A percentile compares a stretch with the other conserved stretches of the same genome.
Conservation (phyloP, 64 coral and sea anemone species). For the Trachythela sp. region DNA sequence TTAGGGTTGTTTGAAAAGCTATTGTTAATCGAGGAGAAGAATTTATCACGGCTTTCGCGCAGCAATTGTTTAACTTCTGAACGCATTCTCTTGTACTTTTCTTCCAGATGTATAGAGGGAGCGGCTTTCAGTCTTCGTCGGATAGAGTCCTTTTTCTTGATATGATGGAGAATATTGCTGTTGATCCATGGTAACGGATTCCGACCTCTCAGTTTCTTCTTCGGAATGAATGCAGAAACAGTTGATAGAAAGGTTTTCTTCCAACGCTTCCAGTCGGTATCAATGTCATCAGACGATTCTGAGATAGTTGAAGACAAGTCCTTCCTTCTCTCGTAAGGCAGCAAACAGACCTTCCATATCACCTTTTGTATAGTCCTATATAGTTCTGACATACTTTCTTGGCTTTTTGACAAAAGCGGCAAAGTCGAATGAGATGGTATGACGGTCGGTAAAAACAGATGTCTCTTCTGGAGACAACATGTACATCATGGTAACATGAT, state of each 20-base stretch:
- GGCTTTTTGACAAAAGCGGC: constrained; percentile 26
- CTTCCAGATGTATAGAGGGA: constrained; percentile 26
- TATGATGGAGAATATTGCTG: constrained; percentile 41
- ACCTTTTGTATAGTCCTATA: constrained; percentile 44
- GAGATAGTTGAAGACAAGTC: constrained; percentile 23
- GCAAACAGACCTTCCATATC: constrained; percentile 44
- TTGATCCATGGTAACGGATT: constrained; percentile 54
- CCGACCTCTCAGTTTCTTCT: constrained; percentile 42
- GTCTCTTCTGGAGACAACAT: background rate
- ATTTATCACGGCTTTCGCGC: background rate
- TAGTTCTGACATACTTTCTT: background rate
- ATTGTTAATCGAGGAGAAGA: background rate
- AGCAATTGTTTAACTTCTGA: background rate
- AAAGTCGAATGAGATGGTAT: background rate
- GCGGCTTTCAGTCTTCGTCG: constrained; percentile 33
- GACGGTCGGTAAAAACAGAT: background rate
- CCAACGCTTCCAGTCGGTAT: constrained; percentile 44
- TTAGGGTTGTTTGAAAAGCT: background rate
- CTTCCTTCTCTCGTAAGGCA: constrained; percentile 11
- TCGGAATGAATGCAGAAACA: constrained; percentile 39
- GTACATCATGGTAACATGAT: background rate
- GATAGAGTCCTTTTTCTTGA: constrained; percentile 44
- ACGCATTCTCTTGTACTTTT: constrained; percentile 25
- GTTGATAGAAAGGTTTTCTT: constrained; percentile 43
- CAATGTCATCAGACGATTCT: constrained; percentile 37